A percentile compares a stretch with the other conserved stretches of the same genome.
Evolutionary conservation across 2,113 vertebrate species (phyloP).

Genomic region (Anthoscopus minutus): DNA sequence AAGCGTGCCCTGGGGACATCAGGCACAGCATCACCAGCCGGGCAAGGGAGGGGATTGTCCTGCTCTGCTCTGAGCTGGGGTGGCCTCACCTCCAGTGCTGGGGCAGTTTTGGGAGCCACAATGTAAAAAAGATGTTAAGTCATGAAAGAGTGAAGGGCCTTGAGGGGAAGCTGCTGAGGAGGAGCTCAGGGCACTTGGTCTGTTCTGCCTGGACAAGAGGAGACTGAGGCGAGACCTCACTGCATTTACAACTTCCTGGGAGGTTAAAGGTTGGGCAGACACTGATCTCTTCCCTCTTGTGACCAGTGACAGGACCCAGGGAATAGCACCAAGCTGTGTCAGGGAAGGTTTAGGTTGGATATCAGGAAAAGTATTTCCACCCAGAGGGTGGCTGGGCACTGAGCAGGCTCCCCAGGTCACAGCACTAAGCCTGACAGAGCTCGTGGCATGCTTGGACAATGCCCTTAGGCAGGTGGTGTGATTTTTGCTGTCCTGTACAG

Average conservation of each 20-base stretch:
- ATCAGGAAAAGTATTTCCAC: neutral
- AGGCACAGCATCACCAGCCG: fast-evolving
- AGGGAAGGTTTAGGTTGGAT: neutral
- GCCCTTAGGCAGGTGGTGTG: neutral
- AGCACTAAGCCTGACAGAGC: neutral
- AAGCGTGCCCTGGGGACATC: neutral
- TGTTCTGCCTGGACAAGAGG: neutral
- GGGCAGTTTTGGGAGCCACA: fast-evolving
- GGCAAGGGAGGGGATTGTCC: neutral
- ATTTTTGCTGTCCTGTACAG: neutral
- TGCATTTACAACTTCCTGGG: neutral
- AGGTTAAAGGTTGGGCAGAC: neutral
- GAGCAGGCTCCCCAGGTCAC: neutral
- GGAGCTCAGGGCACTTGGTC: fast-evolving
- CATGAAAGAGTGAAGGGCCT: too few relatives aligned
- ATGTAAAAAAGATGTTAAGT: fast-evolving
- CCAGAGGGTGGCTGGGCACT: neutral
- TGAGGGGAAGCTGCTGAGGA: fast-evolving
- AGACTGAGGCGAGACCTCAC: neutral
- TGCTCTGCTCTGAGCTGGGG: neutral
- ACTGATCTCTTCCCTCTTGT: neutral
- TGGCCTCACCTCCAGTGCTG: neutral
- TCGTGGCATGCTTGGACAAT: fast-evolving
- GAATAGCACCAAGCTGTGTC: neutral
- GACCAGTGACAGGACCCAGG: neutral